A percentile compares a stretch with the other conserved stretches of the same genome.
Evolutionary conservation across 2,113 vertebrate genomes (phyloP).

Genomic region (Hydrolagus affinis): DNA sequence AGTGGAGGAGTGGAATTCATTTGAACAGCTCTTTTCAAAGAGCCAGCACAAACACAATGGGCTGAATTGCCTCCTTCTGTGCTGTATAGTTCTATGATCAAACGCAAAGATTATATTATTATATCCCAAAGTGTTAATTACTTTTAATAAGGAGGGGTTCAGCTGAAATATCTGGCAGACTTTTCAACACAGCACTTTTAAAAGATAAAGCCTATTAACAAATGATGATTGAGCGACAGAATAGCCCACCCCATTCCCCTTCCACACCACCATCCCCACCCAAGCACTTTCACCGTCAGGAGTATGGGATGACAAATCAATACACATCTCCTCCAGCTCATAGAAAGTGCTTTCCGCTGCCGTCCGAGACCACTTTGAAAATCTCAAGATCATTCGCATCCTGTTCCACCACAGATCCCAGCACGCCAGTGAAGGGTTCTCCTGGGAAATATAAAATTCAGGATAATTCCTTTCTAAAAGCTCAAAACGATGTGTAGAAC

Average conservation of each 20-base stretch:
- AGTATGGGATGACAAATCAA: not conserved
- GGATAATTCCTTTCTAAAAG: not conserved
- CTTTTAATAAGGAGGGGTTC: not conserved
- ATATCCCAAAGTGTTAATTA: too few relatives aligned
- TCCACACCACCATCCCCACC: too few relatives aligned
- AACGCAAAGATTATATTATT: too few relatives aligned
- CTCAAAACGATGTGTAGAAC: not conserved
- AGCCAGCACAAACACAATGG: too few relatives aligned
- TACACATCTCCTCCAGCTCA: not conserved
- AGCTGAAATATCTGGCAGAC: not conserved
- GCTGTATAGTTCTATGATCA: too few relatives aligned
- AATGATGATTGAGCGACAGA: not conserved
- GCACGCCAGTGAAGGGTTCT: not conserved
- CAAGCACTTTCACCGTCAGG: too few relatives aligned
- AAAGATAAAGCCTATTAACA: not conserved
- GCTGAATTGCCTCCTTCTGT: too few relatives aligned
- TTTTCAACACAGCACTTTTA: not conserved
- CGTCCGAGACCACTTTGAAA: not conserved
- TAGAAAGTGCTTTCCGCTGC: not conserved
- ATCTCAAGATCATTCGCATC: not conserved
- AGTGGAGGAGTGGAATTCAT: too few relatives aligned
- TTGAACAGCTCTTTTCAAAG: too few relatives aligned
- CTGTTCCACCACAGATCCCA: not conserved
- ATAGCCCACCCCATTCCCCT: not conserved
- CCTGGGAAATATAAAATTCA: not conserved